Conservation (phyloP, 2,888 invertebrate species). For the Apodemia mormo region DNA sequence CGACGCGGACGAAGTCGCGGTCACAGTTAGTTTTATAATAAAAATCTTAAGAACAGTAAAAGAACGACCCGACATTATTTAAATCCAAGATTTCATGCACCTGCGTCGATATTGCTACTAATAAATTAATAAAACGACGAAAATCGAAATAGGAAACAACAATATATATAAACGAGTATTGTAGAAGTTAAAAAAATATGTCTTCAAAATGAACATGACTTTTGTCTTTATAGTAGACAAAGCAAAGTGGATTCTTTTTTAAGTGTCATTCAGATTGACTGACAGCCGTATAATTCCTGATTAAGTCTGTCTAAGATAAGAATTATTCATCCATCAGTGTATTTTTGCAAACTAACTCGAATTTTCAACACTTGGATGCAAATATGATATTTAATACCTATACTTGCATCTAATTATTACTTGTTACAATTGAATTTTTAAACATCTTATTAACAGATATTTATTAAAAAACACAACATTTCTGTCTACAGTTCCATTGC, state of each 20-base stretch:
- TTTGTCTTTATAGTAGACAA: slow-evolving; percentile 28
- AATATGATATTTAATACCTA: slow-evolving; percentile 5
- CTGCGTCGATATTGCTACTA: neutral
- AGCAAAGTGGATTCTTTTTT: slow-evolving; percentile 22
- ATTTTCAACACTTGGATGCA: slow-evolving; percentile 25
- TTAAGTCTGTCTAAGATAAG: slow-evolving; percentile 48
- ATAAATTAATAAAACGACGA: neutral
- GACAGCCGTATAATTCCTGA: slow-evolving; percentile 56
- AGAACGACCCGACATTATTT: too few relatives aligned
- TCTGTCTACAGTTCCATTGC: too few relatives aligned
- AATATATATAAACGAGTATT: neutral
- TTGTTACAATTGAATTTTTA: neutral
- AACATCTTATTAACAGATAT: neutral
- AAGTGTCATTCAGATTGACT: slow-evolving; percentile 47
- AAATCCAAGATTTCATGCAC: neutral
- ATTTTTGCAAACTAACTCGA: slow-evolving; percentile 33
- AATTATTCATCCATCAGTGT: slow-evolving; percentile 49
- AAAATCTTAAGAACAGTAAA: too few relatives aligned
- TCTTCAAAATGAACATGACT: slow-evolving; percentile 1
- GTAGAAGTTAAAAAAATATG: neutral
- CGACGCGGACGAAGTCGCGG: too few relatives aligned
- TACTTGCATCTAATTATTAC: neutral
- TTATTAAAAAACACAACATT: neutral
- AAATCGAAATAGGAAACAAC: neutral
- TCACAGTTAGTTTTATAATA: too few relatives aligned